These are phyloP conservation scores for Troides helena DNA, from an alignment of 2,888 invertebrate genomes.

Conservation along the genomic window DNA sequence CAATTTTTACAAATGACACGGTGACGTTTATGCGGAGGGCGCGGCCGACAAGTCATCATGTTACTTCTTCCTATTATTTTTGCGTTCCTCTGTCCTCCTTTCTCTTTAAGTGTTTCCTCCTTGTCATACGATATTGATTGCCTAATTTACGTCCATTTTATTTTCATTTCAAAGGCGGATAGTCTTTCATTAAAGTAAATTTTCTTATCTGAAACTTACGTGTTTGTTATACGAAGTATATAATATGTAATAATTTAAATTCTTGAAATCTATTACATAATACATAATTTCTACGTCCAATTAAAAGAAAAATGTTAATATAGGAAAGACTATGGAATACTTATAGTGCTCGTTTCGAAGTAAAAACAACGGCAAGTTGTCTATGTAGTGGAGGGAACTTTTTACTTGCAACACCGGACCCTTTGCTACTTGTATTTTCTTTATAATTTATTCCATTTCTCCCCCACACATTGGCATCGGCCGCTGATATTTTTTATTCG, in stretches of 20 bases:
- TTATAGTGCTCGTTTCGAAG: slow-evolving; percentile 8
- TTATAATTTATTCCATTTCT: slow-evolving; percentile 79
- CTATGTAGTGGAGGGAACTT: slow-evolving; percentile 61
- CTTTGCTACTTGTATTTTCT: slow-evolving; percentile 77
- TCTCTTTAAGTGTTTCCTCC: slow-evolving; percentile 57
- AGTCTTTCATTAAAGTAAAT: neutral
- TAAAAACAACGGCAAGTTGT: slow-evolving; percentile 51
- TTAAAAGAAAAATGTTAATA: neutral
- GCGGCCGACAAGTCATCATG: slow-evolving; percentile 77
- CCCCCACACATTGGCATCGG: slow-evolving; percentile 79
- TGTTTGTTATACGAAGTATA: neutral
- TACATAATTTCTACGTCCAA: neutral
- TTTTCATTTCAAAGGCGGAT: neutral
- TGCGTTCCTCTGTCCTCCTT: slow-evolving; percentile 55
- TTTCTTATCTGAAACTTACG: neutral
- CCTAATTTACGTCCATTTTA: slow-evolving; percentile 40
- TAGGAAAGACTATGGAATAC: neutral
- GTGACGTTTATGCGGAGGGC: slow-evolving; percentile 77
- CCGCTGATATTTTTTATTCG: slow-evolving; percentile 82
- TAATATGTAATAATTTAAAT: neutral
- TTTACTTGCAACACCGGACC: slow-evolving; percentile 72
- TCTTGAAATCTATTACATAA: neutral
- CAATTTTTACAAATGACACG: slow-evolving; percentile 81
- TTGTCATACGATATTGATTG: slow-evolving; percentile 53
- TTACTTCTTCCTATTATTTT: slow-evolving; percentile 77